Evolutionary conservation across 2,888 invertebrate genomes (phyloP).

Genomic region (Orchesella flavescens): DNA sequence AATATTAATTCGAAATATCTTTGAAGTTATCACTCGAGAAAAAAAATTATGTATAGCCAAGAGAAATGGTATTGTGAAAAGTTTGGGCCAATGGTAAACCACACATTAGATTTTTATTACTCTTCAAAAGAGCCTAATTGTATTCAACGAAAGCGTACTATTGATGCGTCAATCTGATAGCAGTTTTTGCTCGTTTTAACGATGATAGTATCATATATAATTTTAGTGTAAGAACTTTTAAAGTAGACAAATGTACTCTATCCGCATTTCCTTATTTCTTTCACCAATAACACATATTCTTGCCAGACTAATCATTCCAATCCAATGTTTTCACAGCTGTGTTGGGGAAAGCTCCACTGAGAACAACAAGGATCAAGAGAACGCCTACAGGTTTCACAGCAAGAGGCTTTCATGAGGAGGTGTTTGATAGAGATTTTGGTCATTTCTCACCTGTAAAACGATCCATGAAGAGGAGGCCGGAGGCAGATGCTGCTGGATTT

Average conservation of each 20-base stretch:
- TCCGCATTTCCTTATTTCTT: background rate
- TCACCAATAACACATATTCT: background rate
- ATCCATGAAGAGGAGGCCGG: conserved; percentile 70
- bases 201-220: background rate
- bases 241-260: no score
- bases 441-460: conserved; percentile 72
- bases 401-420: conserved; percentile 72
- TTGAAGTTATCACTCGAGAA: no score
- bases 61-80: background rate
- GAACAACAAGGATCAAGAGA: conserved; percentile 70
- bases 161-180: no score
- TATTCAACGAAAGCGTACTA: no score
- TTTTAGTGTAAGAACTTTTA: background rate
- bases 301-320: no score
- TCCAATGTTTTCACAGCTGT: conserved; percentile 9
- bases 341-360: conserved; percentile 60
- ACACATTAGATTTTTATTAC: no score
- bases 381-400: conserved; percentile 72
- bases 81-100: background rate
- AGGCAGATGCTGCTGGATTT: conserved; percentile 71
- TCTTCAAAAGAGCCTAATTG: no score
- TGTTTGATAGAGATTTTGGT: conserved; percentile 71
- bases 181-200: no score
- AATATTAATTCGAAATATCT: no score
- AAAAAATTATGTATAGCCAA: background rate